A percentile compares a stretch with the other conserved stretches of the same genome.
phyloP scores from a whole-genome alignment of 2,113 vertebrate genomes.

The Bettongia penicillata region DNA sequence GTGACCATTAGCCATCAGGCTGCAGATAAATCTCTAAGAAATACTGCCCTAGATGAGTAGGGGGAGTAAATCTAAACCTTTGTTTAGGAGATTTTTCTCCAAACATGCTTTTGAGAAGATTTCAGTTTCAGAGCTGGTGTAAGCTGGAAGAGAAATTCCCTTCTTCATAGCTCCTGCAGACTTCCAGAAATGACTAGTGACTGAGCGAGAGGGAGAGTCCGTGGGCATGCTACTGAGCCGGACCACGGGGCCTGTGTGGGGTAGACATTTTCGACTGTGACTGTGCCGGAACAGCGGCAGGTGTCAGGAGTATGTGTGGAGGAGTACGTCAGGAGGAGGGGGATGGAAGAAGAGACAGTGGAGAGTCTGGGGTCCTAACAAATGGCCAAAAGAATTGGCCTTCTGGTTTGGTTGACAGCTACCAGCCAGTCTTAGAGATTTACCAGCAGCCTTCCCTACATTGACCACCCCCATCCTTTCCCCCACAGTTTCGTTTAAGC shows the following conservation, averaged over 20 bases:
- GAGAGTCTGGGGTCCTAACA: constrained; percentile 3
- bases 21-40: neutral
- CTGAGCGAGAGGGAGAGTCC: neutral
- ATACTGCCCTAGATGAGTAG: rapidly evolving
- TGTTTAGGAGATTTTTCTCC: neutral
- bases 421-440: neutral
- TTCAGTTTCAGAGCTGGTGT: neutral
- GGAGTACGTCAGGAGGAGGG: constrained; percentile 2
- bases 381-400: constrained; percentile 32
- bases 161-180: neutral
- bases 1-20: neutral
- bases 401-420: neutral
- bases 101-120: neutral
- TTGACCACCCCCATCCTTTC: neutral
- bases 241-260: rapidly evolving
- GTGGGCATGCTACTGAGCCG: neutral
- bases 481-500: neutral
- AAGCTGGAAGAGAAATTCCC: neutral
- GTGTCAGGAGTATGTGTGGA: neutral
- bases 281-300: constrained; percentile 5
- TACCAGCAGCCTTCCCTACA: neutral
- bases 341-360: neutral
- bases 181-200: neutral
- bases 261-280: neutral
- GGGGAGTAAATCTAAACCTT: neutral